Evolutionary conservation across 2,113 vertebrate species (phyloP).

Genomic region (Illadopsis cleaveri): DNA sequence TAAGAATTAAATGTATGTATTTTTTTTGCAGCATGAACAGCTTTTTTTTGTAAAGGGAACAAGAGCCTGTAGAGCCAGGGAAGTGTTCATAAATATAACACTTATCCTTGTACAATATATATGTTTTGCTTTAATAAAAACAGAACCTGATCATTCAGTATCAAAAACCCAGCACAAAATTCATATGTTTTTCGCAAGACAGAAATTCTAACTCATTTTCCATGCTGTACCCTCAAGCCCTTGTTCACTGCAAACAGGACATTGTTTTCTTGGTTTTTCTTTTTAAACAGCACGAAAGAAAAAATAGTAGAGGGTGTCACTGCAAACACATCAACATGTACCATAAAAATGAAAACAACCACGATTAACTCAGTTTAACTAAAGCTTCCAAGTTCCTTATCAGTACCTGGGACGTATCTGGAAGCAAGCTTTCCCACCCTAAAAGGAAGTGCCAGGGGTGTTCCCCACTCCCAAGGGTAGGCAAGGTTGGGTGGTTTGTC

Average conservation of each 20-base stretch:
- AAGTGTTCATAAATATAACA: slow-evolving; percentile 31
- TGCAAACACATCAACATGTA: slow-evolving; percentile 53
- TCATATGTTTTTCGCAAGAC: neutral
- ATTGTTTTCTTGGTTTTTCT: slow-evolving; percentile 9
- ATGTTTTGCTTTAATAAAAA: slow-evolving; percentile 40
- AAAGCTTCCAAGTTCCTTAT: slow-evolving; percentile 60
- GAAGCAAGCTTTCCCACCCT: slow-evolving; percentile 59
- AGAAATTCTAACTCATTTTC: slow-evolving; percentile 39
- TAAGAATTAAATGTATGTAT: slow-evolving; percentile 5
- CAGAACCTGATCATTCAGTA: neutral
- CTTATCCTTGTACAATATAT: neutral
- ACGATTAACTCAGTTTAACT: slow-evolving; percentile 26
- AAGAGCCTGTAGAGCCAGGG: neutral
- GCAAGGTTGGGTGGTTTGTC: slow-evolving; percentile 64
- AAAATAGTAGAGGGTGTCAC: slow-evolving; percentile 32
- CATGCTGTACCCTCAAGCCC: neutral
- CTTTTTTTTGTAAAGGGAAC: neutral
- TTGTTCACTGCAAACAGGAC: slow-evolving; percentile 24
- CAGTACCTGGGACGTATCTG: slow-evolving; percentile 44
- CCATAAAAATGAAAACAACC: slow-evolving; percentile 43
- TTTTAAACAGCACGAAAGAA: neutral
- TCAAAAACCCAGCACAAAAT: slow-evolving; percentile 36
- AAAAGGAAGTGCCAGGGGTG: slow-evolving; percentile 70
- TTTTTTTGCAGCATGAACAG: slow-evolving; percentile 28
- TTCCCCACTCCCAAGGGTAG: slow-evolving; percentile 54